These are phyloP conservation scores for Ernsta delagoae DNA, from an alignment of 2,888 invertebrate species.

Conservation along the genomic window DNA sequence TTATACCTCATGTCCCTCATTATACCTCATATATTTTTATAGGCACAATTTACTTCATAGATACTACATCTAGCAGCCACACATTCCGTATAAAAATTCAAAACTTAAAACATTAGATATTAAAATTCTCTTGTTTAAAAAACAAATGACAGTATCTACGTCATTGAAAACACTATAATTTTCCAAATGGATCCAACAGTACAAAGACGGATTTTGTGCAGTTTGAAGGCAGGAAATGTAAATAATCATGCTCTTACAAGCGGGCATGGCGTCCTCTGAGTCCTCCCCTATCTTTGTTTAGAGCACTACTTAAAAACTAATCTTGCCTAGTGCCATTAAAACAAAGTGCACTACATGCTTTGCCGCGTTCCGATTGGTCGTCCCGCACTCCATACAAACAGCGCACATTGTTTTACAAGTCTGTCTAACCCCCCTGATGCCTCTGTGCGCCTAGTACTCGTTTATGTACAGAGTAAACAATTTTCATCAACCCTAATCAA, in stretches of 20 bases:
- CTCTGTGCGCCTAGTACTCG: conserved; percentile 21
- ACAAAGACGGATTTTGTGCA: conserved; percentile 7
- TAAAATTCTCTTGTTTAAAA: background rate
- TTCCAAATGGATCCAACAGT: conserved; percentile 18
- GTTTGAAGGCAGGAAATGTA: conserved; percentile 33
- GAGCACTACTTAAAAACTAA: conserved; percentile 77
- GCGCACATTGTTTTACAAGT: conserved; percentile 41
- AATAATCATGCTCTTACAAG: conserved; percentile 47
- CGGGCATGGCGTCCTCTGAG: conserved; percentile 53
- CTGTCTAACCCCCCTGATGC: conserved; percentile 38
- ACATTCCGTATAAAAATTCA: too few relatives aligned
- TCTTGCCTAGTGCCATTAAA: conserved; percentile 79
- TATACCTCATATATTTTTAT: too few relatives aligned
- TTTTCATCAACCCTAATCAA: conserved; percentile 33
- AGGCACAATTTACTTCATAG: too few relatives aligned
- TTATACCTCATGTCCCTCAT: too few relatives aligned
- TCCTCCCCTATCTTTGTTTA: conserved; percentile 71
- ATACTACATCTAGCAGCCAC: too few relatives aligned
- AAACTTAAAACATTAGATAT: too few relatives aligned
- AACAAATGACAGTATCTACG: background rate
- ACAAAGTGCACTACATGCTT: conserved; percentile 69
- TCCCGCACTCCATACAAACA: conserved; percentile 31
- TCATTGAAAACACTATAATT: conserved; percentile 12
- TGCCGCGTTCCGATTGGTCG: conserved; percentile 69
- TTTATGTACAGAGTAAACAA: conserved; percentile 33